Conservation (phyloP, 1,140 invertebrate species). For the Drosophila sturtevanti region DNA sequence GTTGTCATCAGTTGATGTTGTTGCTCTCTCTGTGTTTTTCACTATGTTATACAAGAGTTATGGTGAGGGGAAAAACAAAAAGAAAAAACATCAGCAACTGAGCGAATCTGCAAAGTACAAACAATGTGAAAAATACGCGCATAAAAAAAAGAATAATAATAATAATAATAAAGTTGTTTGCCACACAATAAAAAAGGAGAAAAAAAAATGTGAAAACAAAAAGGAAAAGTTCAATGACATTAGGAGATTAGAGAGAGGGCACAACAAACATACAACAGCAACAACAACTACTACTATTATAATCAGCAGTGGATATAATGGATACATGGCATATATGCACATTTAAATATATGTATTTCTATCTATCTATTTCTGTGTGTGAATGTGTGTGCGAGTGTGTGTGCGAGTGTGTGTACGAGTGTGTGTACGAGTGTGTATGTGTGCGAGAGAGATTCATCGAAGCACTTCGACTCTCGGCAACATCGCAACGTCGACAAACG, state of each 20-base stretch:
- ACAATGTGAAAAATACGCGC: conserved; percentile 52
- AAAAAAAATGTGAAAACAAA: no score
- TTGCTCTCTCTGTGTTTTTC: conserved; percentile 33
- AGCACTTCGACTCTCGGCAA: conserved; percentile 21
- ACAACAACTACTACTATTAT: conserved; percentile 6
- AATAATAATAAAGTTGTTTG: conserved; percentile 72
- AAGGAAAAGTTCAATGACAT: conserved; percentile 72
- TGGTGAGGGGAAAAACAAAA: not conserved
- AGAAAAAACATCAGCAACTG: not conserved
- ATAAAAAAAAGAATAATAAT: conserved; percentile 50
- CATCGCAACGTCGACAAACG: conserved; percentile 26
- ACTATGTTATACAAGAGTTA: conserved; percentile 64
- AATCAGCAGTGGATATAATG: conserved; percentile 19
- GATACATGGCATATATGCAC: conserved; percentile 54
- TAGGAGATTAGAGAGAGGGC: conserved; percentile 73
- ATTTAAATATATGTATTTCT: conserved; percentile 57
- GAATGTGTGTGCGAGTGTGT: not conserved
- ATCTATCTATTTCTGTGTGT: not conserved
- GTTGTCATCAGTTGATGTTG: conserved; percentile 67
- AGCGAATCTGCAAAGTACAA: conserved; percentile 49
- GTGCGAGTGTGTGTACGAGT: not conserved
- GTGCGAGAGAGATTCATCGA: conserved; percentile 44
- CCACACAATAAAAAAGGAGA: conserved; percentile 56
- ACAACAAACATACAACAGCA: conserved; percentile 33
- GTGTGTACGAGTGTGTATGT: conserved; percentile 20